phyloP scores from a whole-genome alignment of 2,888 invertebrate species.

The Eilema depressum region DNA sequence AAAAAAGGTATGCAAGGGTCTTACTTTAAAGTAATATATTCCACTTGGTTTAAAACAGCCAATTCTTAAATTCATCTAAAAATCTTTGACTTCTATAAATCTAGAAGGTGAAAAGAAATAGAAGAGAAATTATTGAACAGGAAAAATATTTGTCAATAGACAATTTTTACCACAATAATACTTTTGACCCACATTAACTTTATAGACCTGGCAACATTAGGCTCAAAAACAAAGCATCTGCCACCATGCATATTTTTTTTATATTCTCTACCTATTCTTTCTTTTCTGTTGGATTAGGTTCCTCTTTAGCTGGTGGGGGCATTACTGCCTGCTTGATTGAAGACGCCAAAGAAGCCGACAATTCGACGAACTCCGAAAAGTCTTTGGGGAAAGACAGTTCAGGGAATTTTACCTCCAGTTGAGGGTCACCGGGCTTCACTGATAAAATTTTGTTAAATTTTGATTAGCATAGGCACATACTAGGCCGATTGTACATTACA shows the following conservation, averaged over 20 bases:
- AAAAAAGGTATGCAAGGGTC: neutral
- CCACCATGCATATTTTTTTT: constrained; percentile 45
- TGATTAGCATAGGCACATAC: constrained; percentile 7
- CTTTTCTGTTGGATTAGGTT: constrained; percentile 67
- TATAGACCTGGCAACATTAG: constrained; percentile 33
- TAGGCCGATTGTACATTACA: neutral
- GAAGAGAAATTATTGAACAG: neutral
- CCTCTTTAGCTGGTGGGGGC: constrained; percentile 79
- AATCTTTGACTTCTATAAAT: neutral
- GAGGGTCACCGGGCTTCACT: constrained; percentile 91
- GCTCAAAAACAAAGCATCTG: constrained; percentile 26
- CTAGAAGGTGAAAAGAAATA: neutral
- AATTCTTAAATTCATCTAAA: neutral
- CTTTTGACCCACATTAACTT: neutral
- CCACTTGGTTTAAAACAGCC: constrained; percentile 2
- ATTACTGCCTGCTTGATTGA: constrained; percentile 79
- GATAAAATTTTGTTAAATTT: constrained; percentile 47
- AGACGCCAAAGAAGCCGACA: constrained; percentile 76
- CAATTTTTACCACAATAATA: neutral
- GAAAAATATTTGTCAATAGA: neutral
- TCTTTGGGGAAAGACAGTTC: constrained; percentile 88
- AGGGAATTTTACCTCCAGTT: constrained; percentile 87
- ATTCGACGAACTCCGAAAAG: constrained; percentile 85
- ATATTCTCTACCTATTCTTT: constrained; percentile 76
- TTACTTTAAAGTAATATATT: constrained; percentile 3